phyloP scores from a whole-genome alignment of 2,113 vertebrate species.

The Pseudonaja textilis region DNA sequence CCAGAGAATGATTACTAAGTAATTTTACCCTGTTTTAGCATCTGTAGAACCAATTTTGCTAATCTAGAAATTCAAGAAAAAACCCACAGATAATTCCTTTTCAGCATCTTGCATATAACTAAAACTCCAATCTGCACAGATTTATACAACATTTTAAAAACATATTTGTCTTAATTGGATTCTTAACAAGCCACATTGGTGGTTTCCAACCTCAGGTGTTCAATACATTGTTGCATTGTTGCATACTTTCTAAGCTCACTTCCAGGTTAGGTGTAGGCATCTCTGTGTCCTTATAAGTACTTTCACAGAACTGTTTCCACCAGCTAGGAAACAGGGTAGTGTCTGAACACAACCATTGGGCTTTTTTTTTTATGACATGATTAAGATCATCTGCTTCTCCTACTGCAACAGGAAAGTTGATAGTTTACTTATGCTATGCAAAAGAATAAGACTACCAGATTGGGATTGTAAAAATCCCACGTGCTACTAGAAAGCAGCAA shows the following conservation, averaged over 20 bases:
- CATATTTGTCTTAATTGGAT: conserved; percentile 1
- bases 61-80: not conserved
- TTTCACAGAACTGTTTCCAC: not conserved
- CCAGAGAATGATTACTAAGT: conserved; percentile 4
- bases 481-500: not conserved
- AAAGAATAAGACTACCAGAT: not conserved
- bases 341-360: not conserved
- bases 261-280: not conserved
- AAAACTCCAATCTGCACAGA: not conserved
- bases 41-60: not conserved
- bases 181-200: not conserved
- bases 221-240: not conserved
- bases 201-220: not conserved
- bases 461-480: not conserved
- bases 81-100: not conserved
- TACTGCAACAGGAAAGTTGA: not conserved
- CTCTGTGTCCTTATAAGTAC: not conserved
- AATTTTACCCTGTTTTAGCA: not conserved
- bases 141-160: not conserved
- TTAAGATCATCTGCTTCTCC: not conserved
- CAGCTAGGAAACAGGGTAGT: not conserved
- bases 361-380: not conserved
- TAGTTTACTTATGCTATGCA: not conserved
- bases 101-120: not conserved
- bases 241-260: not conserved